These are phyloP conservation scores for Xenus cinereus DNA, from an alignment of 2,113 vertebrate genomes.

Conservation along the genomic window DNA sequence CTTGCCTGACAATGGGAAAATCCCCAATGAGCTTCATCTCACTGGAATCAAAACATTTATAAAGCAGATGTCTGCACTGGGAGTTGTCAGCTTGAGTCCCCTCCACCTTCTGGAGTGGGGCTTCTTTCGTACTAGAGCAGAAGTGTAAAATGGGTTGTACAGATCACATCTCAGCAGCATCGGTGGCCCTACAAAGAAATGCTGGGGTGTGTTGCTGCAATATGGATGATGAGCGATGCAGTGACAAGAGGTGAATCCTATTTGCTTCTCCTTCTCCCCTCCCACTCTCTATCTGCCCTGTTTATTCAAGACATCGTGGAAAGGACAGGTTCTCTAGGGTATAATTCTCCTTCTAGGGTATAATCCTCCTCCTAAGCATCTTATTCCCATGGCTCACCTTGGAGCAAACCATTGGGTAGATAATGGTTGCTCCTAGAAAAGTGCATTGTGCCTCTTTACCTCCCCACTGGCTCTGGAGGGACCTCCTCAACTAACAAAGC, in stretches of 20 bases:
- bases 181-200: background rate
- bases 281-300: too few species aligned
- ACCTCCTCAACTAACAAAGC: background rate
- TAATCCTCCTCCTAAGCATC: background rate
- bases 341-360: background rate
- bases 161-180: background rate
- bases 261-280: background rate
- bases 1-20: background rate
- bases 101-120: background rate
- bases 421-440: background rate
- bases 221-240: too few species aligned
- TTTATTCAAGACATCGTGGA: background rate
- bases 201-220: background rate
- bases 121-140: background rate
- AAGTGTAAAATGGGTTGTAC: background rate
- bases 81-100: background rate
- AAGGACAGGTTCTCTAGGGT: background rate
- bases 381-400: background rate
- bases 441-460: background rate
- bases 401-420: background rate
- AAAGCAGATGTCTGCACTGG: background rate
- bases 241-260: background rate
- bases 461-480: background rate
- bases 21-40: background rate
- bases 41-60: background rate